A percentile compares a stretch with the other conserved stretches of the same genome.
Conservation (phyloP, 2,888 invertebrate species). For the Eucriotettix oculatus region DNA sequence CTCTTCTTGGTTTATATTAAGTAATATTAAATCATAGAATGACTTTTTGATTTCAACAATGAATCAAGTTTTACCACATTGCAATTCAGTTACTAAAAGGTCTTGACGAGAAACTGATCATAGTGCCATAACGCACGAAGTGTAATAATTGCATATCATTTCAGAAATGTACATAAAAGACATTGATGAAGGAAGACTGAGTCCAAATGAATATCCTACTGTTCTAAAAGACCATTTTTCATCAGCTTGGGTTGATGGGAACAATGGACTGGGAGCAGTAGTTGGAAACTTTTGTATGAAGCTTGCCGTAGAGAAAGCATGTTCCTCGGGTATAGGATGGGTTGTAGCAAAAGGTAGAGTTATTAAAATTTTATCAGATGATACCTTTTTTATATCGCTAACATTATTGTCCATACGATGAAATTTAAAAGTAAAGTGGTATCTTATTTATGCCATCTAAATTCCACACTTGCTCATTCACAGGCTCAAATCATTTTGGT, state of each 20-base stretch:
- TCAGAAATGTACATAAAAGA: constrained; percentile 36
- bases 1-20: too few relatives aligned
- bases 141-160: background rate
- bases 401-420: too few relatives aligned
- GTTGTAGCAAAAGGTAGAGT: constrained; percentile 47
- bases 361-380: background rate
- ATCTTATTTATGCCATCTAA: too few relatives aligned
- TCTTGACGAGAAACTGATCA: too few relatives aligned
- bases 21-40: too few relatives aligned
- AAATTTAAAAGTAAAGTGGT: too few relatives aligned
- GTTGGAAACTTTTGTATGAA: constrained; percentile 64
- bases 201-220: constrained; percentile 42
- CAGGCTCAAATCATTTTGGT: constrained; percentile 70
- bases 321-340: constrained; percentile 64
- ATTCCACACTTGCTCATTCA: background rate
- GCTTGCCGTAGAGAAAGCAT: constrained; percentile 67
- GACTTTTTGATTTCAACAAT: too few relatives aligned
- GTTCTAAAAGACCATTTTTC: constrained; percentile 54
- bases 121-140: too few relatives aligned
- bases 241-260: constrained; percentile 62
- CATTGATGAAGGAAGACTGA: constrained; percentile 43
- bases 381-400: too few relatives aligned
- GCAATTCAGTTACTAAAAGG: too few relatives aligned
- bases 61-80: too few relatives aligned
- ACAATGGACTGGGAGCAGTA: constrained; percentile 64